These are phyloP conservation scores for Cyanoramphus novaezelandiae DNA, from an alignment of 2,113 vertebrate genomes.

Conservation along the genomic window DNA sequence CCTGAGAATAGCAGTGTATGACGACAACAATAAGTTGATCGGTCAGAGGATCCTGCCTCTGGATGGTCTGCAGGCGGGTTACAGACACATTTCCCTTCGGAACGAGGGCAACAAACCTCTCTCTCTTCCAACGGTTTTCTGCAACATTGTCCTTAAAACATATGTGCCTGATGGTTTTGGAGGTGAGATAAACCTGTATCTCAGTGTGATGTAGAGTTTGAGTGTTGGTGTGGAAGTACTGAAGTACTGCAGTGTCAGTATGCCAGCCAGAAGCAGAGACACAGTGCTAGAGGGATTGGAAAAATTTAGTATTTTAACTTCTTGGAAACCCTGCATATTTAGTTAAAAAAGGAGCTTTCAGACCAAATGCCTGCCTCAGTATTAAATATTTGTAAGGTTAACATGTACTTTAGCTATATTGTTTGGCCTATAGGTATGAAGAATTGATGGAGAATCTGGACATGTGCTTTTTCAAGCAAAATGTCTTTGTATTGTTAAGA, in stretches of 20 bases:
- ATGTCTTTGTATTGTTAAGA: not conserved
- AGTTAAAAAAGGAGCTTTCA: not conserved
- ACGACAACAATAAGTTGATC: conserved; percentile 96
- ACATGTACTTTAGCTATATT: not conserved
- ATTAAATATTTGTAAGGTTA: not conserved
- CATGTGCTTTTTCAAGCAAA: not conserved
- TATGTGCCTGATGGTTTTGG: conserved; percentile 98
- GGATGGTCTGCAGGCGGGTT: conserved; percentile 96
- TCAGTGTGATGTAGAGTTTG: not conserved
- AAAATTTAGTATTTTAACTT: not conserved
- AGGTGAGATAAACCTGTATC: conserved; percentile 77
- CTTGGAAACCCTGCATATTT: not conserved
- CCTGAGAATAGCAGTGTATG: conserved; percentile 94
- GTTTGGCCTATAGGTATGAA: not conserved
- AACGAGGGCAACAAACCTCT: conserved; percentile 98
- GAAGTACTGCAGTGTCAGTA: not conserved
- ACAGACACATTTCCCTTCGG: conserved; percentile 95
- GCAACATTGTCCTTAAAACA: conserved; percentile 98
- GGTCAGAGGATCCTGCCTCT: conserved; percentile 95
- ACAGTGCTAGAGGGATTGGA: not conserved
- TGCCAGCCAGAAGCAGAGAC: not conserved
- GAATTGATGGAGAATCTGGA: not conserved
- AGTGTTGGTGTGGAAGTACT: not conserved
- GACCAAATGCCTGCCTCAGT: not conserved
- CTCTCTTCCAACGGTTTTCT: conserved; percentile 95